Base-by-base conservation (phyloP, 92 coral and sea anemone genomes). In the Epizoanthus stellaris region DNA sequence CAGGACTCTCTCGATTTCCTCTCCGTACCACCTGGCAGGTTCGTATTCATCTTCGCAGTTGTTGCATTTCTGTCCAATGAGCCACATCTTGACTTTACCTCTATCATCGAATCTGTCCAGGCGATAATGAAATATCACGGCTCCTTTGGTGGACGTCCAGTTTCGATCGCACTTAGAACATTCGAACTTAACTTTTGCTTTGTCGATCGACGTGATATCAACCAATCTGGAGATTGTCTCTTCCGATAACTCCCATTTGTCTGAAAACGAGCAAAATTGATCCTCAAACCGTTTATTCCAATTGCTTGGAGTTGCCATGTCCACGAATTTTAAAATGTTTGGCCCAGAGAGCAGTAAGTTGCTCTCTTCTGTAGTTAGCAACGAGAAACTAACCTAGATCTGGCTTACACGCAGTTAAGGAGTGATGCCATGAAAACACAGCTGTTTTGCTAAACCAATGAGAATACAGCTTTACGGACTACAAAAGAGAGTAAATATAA, bases 81-180 rank as follows among this genome's bases (percentile, higher is more conserved):
- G 63, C 77, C 69, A 73, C 58, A 84, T 63, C 61, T 59, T 19
- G 20, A 84, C 87, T 40, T 58, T 11, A 6, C 87, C 87, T 23
- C 13, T 5, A 9, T 10, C 10, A 38, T 15, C 40, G 1, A 0
- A 58, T 4, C 13, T 6, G 38, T 6, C 20, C 3, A 30, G 69
- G 5, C 70, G 81, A 52, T 84, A 73, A 69, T 69, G 70, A 61
- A 84, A 70, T 84, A 72, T 84, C 14, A 67, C 87, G 6, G 70
- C 23, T 61, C 87, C 87, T 3, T 84, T 84, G 13, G 21, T 56
- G 21, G 80, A 84, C 17, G 87, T 72, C 87, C 87, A 84, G 11
- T 34, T 15, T 23, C 21, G 38, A 17, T 36, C 30, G 40, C 87
- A 84, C 42, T 63, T 3, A 3, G 62, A 61, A 45, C 87, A 84